A percentile compares a stretch with the other conserved stretches of the same genome.
Evolutionary conservation across 2,113 vertebrate species (phyloP).

Genomic region (Pedetes capensis): DNA sequence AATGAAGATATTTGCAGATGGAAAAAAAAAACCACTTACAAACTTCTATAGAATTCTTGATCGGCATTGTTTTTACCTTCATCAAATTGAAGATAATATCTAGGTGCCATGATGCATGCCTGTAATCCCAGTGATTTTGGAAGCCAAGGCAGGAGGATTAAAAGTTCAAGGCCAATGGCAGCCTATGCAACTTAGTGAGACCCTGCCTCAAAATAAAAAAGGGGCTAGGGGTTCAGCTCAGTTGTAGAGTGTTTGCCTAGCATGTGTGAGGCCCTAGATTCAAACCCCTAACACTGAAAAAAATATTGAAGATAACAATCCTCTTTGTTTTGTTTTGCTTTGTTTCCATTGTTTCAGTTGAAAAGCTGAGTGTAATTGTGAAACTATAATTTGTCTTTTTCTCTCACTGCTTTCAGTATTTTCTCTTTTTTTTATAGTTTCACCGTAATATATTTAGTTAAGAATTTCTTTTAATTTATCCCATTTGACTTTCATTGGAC

Average conservation of each 20-base stretch:
- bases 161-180: too few relatives aligned
- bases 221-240: too few relatives aligned
- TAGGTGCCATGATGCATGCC: too few relatives aligned
- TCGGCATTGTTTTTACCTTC: neutral
- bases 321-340: neutral
- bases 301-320: neutral
- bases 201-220: too few relatives aligned
- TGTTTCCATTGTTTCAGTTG: neutral
- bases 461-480: neutral
- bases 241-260: too few relatives aligned
- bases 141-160: too few relatives aligned
- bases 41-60: neutral
- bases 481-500: neutral
- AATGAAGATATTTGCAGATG: neutral
- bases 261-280: too few relatives aligned
- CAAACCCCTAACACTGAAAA: too few relatives aligned
- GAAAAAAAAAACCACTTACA: too few relatives aligned
- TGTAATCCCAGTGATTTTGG: too few relatives aligned
- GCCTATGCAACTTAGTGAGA: too few relatives aligned
- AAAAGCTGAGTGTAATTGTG: neutral
- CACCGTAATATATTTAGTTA: neutral
- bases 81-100: neutral
- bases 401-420: neutral
- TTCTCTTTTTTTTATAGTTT: slow-evolving; percentile 25
- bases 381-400: neutral